Conservation (phyloP, 2,113 vertebrate species). For the Bostrychus sinensis region DNA sequence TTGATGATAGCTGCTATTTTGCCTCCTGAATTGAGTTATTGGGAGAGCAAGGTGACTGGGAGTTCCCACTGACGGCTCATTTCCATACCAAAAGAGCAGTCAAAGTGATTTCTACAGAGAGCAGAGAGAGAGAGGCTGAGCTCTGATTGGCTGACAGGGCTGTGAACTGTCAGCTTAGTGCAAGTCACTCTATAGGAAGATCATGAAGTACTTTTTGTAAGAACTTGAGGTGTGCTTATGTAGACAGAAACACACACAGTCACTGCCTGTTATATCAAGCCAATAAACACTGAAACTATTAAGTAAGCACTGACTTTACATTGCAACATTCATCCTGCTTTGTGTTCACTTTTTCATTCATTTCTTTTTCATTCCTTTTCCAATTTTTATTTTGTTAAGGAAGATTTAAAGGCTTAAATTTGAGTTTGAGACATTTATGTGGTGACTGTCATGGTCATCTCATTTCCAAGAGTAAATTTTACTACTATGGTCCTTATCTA, state of each 20-base stretch:
- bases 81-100: constrained; percentile 57
- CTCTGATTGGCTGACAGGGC: constrained; percentile 45
- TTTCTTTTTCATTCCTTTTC: too few species aligned
- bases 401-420: too few species aligned
- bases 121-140: neutral
- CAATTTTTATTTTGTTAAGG: too few species aligned
- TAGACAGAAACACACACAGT: neutral
- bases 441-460: too few species aligned
- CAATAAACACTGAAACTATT: neutral
- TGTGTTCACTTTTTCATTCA: too few species aligned
- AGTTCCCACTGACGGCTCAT: constrained; percentile 37
- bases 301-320: too few species aligned
- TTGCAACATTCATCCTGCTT: too few species aligned
- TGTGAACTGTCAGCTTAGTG: constrained; percentile 21
- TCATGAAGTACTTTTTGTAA: neutral
- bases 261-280: neutral
- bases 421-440: too few species aligned
- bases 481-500: too few species aligned
- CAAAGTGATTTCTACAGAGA: constrained; percentile 40
- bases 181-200: constrained; percentile 8
- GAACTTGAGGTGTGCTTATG: neutral
- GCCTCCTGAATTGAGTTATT: constrained; percentile 28
- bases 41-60: constrained; percentile 27
- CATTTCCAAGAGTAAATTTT: too few species aligned
- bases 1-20: constrained; percentile 56